Percentiles rank a stretch among this genome's conserved stretches.
These are phyloP conservation scores for Euglossa dilemma DNA, from an alignment of 1,140 invertebrate genomes.

Conservation along the genomic window DNA sequence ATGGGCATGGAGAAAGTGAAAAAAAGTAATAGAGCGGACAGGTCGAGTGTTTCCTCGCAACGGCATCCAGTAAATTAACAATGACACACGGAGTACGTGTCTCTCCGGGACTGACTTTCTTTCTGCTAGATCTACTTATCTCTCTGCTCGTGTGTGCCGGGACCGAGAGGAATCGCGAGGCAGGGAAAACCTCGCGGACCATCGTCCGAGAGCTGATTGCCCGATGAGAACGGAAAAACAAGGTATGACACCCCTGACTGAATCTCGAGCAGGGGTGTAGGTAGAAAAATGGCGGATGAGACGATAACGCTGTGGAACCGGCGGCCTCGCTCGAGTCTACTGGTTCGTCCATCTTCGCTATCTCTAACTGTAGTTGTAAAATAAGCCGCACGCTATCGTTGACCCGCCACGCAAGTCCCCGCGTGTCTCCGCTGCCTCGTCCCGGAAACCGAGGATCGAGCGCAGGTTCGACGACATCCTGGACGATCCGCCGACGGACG, in stretches of 20 bases:
- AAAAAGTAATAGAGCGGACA: conserved; percentile 15
- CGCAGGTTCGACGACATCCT: conserved; percentile 32
- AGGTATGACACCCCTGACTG: background rate
- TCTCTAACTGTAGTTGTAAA: conserved; percentile 68
- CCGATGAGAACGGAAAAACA: too few species aligned
- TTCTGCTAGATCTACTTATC: conserved; percentile 15
- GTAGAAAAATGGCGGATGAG: conserved; percentile 43
- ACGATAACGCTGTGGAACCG: conserved; percentile 34
- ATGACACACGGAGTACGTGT: conserved; percentile 27
- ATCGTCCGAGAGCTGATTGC: too few species aligned
- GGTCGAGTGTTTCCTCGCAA: conserved; percentile 6
- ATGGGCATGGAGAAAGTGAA: conserved; percentile 23
- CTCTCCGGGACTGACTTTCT: conserved; percentile 12
- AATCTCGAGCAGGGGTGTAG: conserved; percentile 11
- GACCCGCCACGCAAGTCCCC: conserved; percentile 46
- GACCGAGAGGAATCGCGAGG: background rate
- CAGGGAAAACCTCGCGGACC: background rate
- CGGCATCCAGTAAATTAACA: conserved; percentile 23
- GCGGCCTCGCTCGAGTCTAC: conserved; percentile 48
- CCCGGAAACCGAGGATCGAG: conserved; percentile 22
- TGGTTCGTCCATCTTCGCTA: conserved; percentile 59
- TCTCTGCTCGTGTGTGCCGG: background rate
- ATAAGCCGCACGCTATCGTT: conserved; percentile 58
- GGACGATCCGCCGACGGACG: conserved; percentile 14
- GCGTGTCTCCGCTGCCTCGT: conserved; percentile 26